phyloP scores from a whole-genome alignment of 2,888 invertebrate species.

The Gryllus longicercus region DNA sequence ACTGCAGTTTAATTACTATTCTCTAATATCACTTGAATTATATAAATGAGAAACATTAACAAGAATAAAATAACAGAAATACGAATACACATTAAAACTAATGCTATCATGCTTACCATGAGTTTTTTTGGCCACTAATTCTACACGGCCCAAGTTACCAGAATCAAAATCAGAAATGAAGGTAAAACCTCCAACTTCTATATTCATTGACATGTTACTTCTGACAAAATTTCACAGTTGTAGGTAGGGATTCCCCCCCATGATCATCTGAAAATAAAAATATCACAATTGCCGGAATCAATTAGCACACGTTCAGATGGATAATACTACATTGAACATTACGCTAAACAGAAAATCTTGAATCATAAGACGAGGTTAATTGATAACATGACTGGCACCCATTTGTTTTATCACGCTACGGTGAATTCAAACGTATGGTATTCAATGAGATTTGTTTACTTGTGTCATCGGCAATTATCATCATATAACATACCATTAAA shows the following conservation, averaged over 20 bases:
- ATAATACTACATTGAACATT: too few relatives aligned
- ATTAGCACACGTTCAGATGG: not conserved
- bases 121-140: slow-evolving; percentile 62
- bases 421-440: too few relatives aligned
- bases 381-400: too few relatives aligned
- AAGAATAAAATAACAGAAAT: not conserved
- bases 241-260: not conserved
- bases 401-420: too few relatives aligned
- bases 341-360: too few relatives aligned
- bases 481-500: too few relatives aligned
- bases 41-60: too few relatives aligned
- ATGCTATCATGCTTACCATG: slow-evolving; percentile 50
- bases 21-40: too few relatives aligned
- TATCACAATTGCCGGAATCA: not conserved
- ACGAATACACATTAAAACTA: not conserved
- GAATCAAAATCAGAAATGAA: slow-evolving; percentile 89
- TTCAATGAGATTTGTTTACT: too few relatives aligned
- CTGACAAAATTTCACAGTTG: not conserved
- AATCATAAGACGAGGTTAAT: too few relatives aligned
- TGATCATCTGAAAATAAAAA: not conserved
- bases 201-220: not conserved
- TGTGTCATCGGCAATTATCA: too few relatives aligned
- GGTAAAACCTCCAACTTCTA: slow-evolving; percentile 67
- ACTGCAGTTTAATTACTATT: too few relatives aligned
- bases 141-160: slow-evolving; percentile 80